A percentile compares a stretch with the other conserved stretches of the same genome.
Conservation (phyloP, 2,113 vertebrate genomes). For the Himantopus leucocephalus region DNA sequence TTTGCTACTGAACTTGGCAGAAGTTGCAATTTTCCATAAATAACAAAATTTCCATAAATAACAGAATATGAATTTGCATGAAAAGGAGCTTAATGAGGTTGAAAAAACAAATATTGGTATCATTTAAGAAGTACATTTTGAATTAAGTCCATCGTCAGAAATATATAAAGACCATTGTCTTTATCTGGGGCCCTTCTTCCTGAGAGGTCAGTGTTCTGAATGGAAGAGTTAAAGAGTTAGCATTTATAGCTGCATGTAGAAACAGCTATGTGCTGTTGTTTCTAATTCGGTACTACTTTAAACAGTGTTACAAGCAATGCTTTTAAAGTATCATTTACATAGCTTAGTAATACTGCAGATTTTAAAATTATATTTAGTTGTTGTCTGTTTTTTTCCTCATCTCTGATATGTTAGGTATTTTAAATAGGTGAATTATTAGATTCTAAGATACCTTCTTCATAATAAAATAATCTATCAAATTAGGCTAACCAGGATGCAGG, state of each 20-base stretch:
- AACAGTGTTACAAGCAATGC: neutral
- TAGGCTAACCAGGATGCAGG: neutral
- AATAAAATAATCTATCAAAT: neutral
- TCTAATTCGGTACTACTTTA: neutral
- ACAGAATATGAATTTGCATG: neutral
- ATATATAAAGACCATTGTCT: neutral
- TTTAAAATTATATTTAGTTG: neutral
- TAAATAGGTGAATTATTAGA: neutral
- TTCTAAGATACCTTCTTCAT: neutral
- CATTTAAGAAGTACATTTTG: neutral
- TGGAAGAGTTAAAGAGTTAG: neutral
- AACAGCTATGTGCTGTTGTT: neutral
- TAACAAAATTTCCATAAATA: neutral
- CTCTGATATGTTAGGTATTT: neutral
- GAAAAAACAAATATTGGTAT: neutral
- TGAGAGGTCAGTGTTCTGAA: neutral
- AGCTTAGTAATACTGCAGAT: neutral
- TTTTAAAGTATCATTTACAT: neutral
- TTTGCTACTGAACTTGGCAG: neutral
- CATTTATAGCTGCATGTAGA: neutral
- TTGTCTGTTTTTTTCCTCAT: neutral
- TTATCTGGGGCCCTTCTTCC: neutral
- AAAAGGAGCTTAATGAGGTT: neutral
- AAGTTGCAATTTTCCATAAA: neutral
- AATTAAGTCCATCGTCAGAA: neutral